These are phyloP conservation scores for Emydoidea blandingii DNA, from an alignment of 2,797 vertebrate species.

Conservation along the genomic window DNA sequence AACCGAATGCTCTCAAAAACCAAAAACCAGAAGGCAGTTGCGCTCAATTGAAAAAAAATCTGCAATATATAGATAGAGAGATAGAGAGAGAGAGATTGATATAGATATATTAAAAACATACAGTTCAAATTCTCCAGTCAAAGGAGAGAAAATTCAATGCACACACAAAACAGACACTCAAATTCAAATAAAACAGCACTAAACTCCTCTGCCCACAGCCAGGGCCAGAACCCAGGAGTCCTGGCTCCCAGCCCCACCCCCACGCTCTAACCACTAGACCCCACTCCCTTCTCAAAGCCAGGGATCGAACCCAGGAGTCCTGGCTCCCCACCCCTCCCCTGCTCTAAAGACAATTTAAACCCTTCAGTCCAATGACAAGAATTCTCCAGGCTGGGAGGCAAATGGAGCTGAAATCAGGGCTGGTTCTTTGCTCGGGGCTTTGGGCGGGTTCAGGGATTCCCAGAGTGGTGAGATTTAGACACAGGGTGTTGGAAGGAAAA, in stretches of 20 bases:
- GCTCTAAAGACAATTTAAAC: neutral
- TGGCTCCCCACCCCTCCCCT: too few species aligned
- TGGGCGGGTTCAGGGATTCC: neutral
- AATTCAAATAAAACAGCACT: too few species aligned
- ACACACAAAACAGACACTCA: neutral
- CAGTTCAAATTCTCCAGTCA: neutral
- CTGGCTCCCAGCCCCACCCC: too few species aligned
- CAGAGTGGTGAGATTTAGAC: neutral
- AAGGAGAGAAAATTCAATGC: neutral
- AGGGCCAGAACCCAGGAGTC: too few species aligned
- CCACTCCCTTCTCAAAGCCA: too few species aligned
- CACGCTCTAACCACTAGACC: too few species aligned
- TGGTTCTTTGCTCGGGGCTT: neutral
- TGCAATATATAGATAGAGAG: too few species aligned
- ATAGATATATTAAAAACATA: too few species aligned
- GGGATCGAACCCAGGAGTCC: neutral
- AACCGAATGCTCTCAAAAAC: rapidly evolving
- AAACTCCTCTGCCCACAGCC: too few species aligned
- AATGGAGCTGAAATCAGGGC: neutral
- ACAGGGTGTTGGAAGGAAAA: neutral
- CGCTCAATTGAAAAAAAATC: too few species aligned
- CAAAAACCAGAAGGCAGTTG: neutral
- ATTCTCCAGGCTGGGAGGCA: neutral
- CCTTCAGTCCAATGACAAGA: neutral
- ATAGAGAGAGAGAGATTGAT: too few species aligned